Evolutionary conservation across 2,888 invertebrate species (phyloP).

Genomic region (Ormyrus thymus): DNA sequence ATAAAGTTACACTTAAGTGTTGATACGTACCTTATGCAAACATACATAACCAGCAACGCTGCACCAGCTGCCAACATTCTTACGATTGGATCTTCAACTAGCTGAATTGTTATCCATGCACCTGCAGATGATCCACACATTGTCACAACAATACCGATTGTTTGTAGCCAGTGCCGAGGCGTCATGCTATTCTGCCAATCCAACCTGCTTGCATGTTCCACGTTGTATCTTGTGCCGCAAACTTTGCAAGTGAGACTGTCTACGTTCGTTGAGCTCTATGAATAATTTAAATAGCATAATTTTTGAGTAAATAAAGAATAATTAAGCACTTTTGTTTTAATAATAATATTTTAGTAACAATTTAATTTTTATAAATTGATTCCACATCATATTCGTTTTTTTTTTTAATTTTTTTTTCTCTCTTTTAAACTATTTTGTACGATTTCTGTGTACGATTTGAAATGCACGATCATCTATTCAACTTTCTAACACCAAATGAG

Average conservation of each 20-base stretch:
- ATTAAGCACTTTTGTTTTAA: too few relatives aligned
- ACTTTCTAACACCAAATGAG: too few relatives aligned
- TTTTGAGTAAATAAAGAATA: too few relatives aligned
- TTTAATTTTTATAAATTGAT: too few relatives aligned
- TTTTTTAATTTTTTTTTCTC: too few relatives aligned
- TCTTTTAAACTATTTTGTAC: too few relatives aligned
- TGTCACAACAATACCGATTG: conserved; percentile 85
- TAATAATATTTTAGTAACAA: too few relatives aligned
- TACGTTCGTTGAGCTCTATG: conserved; percentile 81
- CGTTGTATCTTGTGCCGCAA: conserved; percentile 88
- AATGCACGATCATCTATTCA: too few relatives aligned
- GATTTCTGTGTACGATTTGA: too few relatives aligned
- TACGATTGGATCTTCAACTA: conserved; percentile 85
- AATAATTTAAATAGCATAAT: not conserved
- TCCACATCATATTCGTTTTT: too few relatives aligned
- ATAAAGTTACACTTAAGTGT: conserved; percentile 15
- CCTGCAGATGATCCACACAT: conserved; percentile 87
- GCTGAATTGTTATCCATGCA: conserved; percentile 87
- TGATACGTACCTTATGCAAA: conserved; percentile 84
- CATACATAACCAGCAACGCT: conserved; percentile 88
- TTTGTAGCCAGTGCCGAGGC: conserved; percentile 89
- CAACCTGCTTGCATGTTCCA: conserved; percentile 84
- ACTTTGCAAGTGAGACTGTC: conserved; percentile 88
- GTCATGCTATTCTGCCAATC: conserved; percentile 92
- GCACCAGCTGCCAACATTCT: conserved; percentile 88